These are phyloP conservation scores for Meteorus cinctellus DNA, from an alignment of 2,888 invertebrate species.

Conservation along the genomic window DNA sequence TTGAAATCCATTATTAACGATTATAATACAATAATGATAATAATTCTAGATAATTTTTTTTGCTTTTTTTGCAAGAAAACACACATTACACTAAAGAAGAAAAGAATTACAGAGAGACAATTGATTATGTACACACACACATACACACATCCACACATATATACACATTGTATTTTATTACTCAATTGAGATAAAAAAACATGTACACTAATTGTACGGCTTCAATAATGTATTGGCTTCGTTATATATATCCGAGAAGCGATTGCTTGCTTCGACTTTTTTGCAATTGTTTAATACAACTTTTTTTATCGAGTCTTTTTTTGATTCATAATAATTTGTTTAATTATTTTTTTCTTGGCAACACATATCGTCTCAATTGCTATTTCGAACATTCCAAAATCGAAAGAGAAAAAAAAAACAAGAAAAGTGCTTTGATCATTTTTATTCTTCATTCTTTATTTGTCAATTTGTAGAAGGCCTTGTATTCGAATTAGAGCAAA, in stretches of 20 bases:
- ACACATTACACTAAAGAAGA: constrained; percentile 30
- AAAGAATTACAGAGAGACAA: constrained; percentile 21
- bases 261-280: constrained; percentile 58
- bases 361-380: constrained; percentile 63
- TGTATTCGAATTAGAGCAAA: constrained; percentile 73
- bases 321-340: constrained; percentile 32
- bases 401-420: constrained; percentile 16
- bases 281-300: constrained; percentile 33
- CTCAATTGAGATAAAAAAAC: constrained; percentile 42
- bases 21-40: constrained; percentile 67
- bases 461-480: constrained; percentile 70
- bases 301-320: constrained; percentile 25
- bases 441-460: constrained; percentile 56
- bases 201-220: constrained; percentile 47
- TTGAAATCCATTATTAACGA: constrained; percentile 67
- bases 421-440: constrained; percentile 49
- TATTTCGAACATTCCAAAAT: constrained; percentile 69
- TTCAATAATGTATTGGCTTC: constrained; percentile 52
- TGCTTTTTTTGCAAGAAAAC: constrained; percentile 53
- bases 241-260: constrained; percentile 45
- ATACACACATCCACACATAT: constrained; percentile 16
- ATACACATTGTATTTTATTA: constrained; percentile 46
- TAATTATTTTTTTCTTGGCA: constrained; percentile 47
- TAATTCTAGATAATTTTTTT: constrained; percentile 71
- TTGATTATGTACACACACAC: constrained; percentile 40